phyloP scores from a whole-genome alignment of 2,113 vertebrate genomes.

The Melanerpes formicivorus region DNA sequence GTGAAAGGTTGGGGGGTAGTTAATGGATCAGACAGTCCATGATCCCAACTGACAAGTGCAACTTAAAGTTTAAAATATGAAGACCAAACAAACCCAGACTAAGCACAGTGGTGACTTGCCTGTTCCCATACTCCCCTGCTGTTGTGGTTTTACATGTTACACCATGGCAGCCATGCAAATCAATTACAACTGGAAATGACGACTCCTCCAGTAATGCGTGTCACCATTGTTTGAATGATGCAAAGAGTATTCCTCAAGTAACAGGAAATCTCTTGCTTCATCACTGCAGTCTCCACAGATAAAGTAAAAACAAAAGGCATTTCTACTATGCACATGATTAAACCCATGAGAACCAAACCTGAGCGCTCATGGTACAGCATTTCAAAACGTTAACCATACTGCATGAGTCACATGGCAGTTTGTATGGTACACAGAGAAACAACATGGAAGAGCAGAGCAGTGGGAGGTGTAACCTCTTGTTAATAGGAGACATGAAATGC shows the following conservation, averaged over 20 bases:
- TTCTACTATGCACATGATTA: background rate
- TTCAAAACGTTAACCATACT: background rate
- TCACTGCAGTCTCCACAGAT: background rate
- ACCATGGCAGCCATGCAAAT: slow-evolving; percentile 70
- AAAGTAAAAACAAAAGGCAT: background rate
- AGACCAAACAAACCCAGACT: slow-evolving; percentile 39
- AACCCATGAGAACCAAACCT: background rate
- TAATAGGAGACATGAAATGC: background rate
- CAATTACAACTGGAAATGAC: slow-evolving; percentile 67
- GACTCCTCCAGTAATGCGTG: slow-evolving; percentile 64
- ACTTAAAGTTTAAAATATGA: slow-evolving; percentile 59
- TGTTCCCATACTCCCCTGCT: slow-evolving; percentile 56
- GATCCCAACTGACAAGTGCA: slow-evolving; percentile 48
- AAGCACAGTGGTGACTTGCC: slow-evolving; percentile 36
- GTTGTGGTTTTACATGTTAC: slow-evolving; percentile 60
- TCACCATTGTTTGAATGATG: slow-evolving; percentile 55
- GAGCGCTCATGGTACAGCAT: background rate
- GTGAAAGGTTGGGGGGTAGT: background rate
- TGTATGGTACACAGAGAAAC: background rate
- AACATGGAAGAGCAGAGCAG: background rate
- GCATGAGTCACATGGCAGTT: background rate
- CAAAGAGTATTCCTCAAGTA: slow-evolving; percentile 62
- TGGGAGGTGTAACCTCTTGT: background rate
- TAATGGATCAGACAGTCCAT: slow-evolving; percentile 29
- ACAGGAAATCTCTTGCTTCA: slow-evolving; percentile 52